Evolutionary conservation across 2,113 vertebrate species (phyloP), one percentile per base, ranked within the genome.

Genomic region (Athene noctua): DNA sequence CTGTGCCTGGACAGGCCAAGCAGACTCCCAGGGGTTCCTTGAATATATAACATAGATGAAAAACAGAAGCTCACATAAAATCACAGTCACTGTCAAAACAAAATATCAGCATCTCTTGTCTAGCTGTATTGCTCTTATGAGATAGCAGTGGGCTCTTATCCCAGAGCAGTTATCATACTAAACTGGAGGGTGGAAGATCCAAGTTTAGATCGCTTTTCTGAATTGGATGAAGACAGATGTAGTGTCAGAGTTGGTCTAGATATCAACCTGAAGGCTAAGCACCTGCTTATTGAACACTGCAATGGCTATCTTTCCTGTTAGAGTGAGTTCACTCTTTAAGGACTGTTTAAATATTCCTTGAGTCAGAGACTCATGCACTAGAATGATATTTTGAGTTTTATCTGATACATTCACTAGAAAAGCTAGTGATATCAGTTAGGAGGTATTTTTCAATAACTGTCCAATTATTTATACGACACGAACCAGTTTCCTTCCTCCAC

Each of bases 51-150:
- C 44, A 67, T 22, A 79, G 77, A 94, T 15, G 15, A 72, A 92
- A 97, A 95, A 58, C 75, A 95, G 96, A 93, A 96, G 34, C 44
- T 91, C 67, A 66, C 40, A 66, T 70, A 94, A 92, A 95, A 92
- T 73, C 73, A 73, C 22, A 91, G 80, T 77, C 63, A 72, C 68
- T 87, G 58, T 94, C 95, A 95, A 95, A 95, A 85, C 34, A 94
- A 88, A 79, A 42, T 72, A 94, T 36, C 61, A 91, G 30, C 0
- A 0, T 72, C 58, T 87, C 46, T 89, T 94, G 34, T 86, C 49
- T 22, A 86, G 51, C 47, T 82, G 40, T 51, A 83, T 92, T 75
- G 61, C 58, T n/a, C 21, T 65, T 72, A 72, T 9, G 86, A 95
- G 54, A 70, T 5, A 82, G 27, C 26, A 80, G 34, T 67, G 58